Evolutionary conservation across 2,113 vertebrate species (phyloP).

Genomic region (Pedetes capensis): DNA sequence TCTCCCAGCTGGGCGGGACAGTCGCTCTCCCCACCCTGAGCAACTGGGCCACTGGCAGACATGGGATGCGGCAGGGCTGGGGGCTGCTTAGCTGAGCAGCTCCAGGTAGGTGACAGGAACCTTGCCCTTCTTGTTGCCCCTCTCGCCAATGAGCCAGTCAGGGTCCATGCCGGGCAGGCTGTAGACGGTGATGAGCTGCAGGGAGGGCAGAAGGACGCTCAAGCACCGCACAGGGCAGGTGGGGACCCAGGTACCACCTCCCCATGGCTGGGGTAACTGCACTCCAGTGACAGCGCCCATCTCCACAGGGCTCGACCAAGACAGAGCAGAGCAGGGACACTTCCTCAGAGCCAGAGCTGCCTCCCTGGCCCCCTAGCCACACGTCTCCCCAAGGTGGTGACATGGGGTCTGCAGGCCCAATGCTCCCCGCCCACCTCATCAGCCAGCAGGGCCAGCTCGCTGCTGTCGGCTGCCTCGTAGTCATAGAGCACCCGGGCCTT

Average conservation of each 20-base stretch:
- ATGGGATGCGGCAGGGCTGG: background rate
- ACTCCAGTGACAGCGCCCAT: rapidly evolving
- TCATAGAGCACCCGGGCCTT: constrained; percentile 96
- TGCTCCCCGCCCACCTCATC: constrained; percentile 91
- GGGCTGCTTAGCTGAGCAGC: constrained; percentile 90
- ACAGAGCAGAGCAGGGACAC: rapidly evolving
- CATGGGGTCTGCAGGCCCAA: background rate
- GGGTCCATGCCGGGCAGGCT: constrained; percentile 97
- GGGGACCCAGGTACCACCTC: background rate
- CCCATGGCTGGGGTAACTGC: background rate
- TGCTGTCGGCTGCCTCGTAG: constrained; percentile 95
- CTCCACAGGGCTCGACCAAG: background rate
- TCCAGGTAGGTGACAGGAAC: constrained; percentile 98
- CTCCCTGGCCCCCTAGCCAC: rapidly evolving
- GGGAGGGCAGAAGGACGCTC: background rate
- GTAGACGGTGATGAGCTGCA: constrained; percentile 96
- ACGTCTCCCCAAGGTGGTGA: rapidly evolving
- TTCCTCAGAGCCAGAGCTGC: background rate
- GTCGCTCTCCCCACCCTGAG: background rate
- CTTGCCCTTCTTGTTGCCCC: constrained; percentile 95
- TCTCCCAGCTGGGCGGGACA: background rate
- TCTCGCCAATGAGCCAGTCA: constrained; percentile 96
- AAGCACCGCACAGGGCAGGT: background rate
- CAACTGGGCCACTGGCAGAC: constrained; percentile 35
- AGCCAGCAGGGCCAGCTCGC: constrained; percentile 92